Base-by-base conservation (phyloP, 2,888 invertebrate species). In the Bugulina stolonifera region DNA sequence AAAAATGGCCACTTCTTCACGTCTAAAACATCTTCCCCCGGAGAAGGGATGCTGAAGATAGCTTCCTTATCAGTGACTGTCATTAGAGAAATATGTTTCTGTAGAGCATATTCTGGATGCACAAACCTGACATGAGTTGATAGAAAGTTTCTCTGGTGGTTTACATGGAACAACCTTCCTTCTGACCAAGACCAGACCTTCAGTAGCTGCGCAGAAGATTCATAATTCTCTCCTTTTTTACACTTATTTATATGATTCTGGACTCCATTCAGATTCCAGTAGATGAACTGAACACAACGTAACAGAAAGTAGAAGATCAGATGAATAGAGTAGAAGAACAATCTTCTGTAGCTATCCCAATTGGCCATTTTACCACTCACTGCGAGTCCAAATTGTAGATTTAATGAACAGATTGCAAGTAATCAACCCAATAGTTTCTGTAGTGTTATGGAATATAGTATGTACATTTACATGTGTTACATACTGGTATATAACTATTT, bases 201-300 rank as follows among this genome's bases (percentile, higher is more conserved):
- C 5, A 57, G 23, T 22, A 57, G 23, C 25, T 57, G 57, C 5
- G 57, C 57, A 22, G 57, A 57, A 5, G 57, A 23, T n/a, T 57
- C 57, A 25, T 57, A 57, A 57, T 57, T 57, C 25, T 57, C 57
- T 23, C n/a, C 57, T 5, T 57, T 57, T 5, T 5, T 5, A n/a
- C 23, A 22, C 3, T 5, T 25, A 3, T 57, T 25, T 5, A 57
- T 5, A n/a, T 57, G 57, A 23, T n/a, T 22, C 57, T 57, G 57
- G 5, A 57, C 57, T n/a, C 57, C 57, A 5, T 5, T 57, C 23
- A 57, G 57, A 3, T n/a, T 5, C 57, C 57, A 57, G 77, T 78
- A 55, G 73, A 74, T 32, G 35, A n/a, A 23, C 35, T 75, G 64
- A 23, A 55, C 29, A 25, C 72, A 43, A 35, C 22, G 18, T 5